phyloP scores from a whole-genome alignment of 2,888 invertebrate species.

The Trilocha varians region DNA sequence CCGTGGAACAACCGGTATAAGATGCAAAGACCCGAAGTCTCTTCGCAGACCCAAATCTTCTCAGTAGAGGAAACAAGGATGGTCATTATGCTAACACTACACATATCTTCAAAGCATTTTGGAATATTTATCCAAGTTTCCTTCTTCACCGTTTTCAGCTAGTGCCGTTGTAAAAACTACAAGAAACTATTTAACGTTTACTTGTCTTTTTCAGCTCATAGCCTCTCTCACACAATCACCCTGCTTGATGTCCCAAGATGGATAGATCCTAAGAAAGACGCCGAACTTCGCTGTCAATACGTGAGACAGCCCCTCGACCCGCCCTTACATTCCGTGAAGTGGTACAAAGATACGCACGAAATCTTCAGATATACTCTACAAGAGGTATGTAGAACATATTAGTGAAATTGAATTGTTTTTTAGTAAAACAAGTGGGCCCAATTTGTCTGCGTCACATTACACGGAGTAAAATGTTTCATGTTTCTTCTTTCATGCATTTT shows the following conservation, averaged over 20 bases:
- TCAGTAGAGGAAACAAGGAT: no score
- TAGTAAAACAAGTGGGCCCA: no score
- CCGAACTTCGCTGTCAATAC: conserved; percentile 50
- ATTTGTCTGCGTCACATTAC: no score
- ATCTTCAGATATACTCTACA: conserved; percentile 61
- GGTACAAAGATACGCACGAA: conserved; percentile 77
- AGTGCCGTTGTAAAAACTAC: no score
- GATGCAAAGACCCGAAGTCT: no score
- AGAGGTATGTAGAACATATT: conserved; percentile 34
- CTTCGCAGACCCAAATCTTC: no score
- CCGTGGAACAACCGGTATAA: no score
- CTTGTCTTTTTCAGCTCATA: conserved; percentile 34
- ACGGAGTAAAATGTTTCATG: no score
- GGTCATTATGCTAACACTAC: no score
- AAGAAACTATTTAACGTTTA: neutral
- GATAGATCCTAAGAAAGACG: conserved; percentile 52
- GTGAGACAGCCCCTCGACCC: conserved; percentile 54
- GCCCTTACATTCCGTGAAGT: conserved; percentile 82
- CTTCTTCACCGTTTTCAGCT: neutral
- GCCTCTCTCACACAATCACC: conserved; percentile 55
- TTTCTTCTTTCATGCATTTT: no score
- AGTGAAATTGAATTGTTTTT: neutral
- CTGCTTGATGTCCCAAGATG: conserved; percentile 53
- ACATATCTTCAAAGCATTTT: no score
- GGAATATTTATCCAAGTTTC: neutral